Conservation (phyloP, 2,888 invertebrate species). For the Muschampia plurimacula region DNA sequence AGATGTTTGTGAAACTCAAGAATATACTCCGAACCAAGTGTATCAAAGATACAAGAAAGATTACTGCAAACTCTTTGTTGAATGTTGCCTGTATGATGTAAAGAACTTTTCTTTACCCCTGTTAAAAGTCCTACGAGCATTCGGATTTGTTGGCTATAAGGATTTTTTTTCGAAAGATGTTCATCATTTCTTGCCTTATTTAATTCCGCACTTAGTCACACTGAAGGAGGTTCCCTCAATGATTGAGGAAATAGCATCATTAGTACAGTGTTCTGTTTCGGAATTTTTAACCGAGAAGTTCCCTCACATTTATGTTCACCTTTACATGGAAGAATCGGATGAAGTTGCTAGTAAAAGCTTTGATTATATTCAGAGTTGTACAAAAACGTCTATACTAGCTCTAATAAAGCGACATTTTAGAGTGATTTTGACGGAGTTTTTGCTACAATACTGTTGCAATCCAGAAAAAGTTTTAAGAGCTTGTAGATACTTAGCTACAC, state of each 20-base stretch:
- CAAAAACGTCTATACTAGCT: slow-evolving; percentile 82
- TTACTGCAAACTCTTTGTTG: slow-evolving; percentile 86
- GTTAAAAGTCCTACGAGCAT: slow-evolving; percentile 87
- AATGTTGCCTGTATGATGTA: slow-evolving; percentile 84
- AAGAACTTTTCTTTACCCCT: slow-evolving; percentile 86
- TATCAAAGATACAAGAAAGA: slow-evolving; percentile 88
- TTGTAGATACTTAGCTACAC: slow-evolving; percentile 85
- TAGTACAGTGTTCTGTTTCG: slow-evolving; percentile 85
- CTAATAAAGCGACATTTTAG: slow-evolving; percentile 88
- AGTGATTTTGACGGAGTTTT: slow-evolving; percentile 87
- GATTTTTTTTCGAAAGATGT: slow-evolving; percentile 90
- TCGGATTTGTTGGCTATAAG: slow-evolving; percentile 89
- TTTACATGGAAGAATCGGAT: slow-evolving; percentile 87
- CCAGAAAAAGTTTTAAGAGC: slow-evolving; percentile 86
- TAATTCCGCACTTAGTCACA: slow-evolving; percentile 86
- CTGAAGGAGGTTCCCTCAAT: slow-evolving; percentile 85
- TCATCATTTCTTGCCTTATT: slow-evolving; percentile 88
- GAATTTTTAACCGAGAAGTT: slow-evolving; percentile 88
- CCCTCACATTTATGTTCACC: slow-evolving; percentile 89
- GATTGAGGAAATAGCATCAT: slow-evolving; percentile 87
- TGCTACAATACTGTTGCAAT: slow-evolving; percentile 87
- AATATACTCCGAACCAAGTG: slow-evolving; percentile 83
- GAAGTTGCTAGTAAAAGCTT: slow-evolving; percentile 87
- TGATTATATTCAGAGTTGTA: slow-evolving; percentile 86
- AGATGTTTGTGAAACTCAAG: slow-evolving; percentile 84